A percentile compares a stretch with the other conserved stretches of the same genome.
phyloP scores from a whole-genome alignment of 2,888 invertebrate genomes.

The Eledone cirrhosa region DNA sequence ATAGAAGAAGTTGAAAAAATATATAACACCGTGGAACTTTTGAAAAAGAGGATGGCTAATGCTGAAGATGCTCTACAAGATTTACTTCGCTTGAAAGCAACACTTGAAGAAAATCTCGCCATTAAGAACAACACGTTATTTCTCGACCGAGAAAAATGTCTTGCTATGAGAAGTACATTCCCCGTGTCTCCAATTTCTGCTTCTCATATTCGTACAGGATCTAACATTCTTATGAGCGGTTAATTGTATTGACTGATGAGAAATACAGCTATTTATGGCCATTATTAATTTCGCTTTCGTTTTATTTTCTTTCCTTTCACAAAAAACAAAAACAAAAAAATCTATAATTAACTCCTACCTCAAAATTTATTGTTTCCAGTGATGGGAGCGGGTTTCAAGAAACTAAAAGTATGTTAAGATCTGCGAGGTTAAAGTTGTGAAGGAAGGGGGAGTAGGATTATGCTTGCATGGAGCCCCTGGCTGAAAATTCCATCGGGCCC shows the following conservation, averaged over 20 bases:
- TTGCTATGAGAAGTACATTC: slow-evolving; percentile 89
- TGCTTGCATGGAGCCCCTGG: no score
- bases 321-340: no score
- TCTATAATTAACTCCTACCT: no score
- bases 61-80: slow-evolving; percentile 67
- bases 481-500: no score
- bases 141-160: slow-evolving; percentile 93
- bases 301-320: no score
- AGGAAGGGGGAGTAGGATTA: no score
- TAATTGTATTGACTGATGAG: background rate
- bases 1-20: slow-evolving; percentile 87
- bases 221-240: background rate
- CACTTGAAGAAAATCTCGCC: slow-evolving; percentile 85
- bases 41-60: slow-evolving; percentile 80
- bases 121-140: slow-evolving; percentile 89
- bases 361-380: no score
- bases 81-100: slow-evolving; percentile 82
- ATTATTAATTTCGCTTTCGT: no score
- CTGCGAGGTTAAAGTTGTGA: no score
- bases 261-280: no score
- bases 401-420: no score
- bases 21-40: slow-evolving; percentile 80
- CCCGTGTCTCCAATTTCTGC: slow-evolving; percentile 70
- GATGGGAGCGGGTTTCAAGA: no score
- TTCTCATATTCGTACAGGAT: background rate